Evolutionary conservation across 2,113 vertebrate genomes (phyloP).

Genomic region (Plotosus lineatus): DNA sequence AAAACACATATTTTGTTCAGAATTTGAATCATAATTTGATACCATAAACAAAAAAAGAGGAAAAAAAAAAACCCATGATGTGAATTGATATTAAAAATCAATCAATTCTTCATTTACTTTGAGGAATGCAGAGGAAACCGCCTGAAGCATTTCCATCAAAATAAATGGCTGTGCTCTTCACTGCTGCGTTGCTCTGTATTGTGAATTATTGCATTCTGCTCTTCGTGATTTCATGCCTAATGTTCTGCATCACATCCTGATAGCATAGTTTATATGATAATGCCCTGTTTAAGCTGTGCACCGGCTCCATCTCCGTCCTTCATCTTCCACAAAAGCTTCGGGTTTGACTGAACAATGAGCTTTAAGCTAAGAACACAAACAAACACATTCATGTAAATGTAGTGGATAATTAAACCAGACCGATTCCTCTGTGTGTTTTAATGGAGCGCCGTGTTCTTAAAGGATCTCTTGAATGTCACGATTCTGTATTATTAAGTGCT

Average conservation of each 20-base stretch:
- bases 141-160: conserved; percentile 36
- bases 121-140: neutral
- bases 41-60: neutral
- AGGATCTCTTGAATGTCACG: neutral
- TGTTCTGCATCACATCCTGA: conserved; percentile 74
- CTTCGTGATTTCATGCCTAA: conserved; percentile 72
- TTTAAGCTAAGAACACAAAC: neutral
- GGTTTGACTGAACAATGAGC: neutral
- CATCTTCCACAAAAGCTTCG: neutral
- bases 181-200: conserved; percentile 50
- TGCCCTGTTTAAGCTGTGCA: conserved; percentile 51
- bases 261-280: conserved; percentile 71
- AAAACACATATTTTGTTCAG: neutral
- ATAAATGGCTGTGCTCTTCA: conserved; percentile 44
- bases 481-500: too few species aligned
- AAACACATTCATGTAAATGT: neutral
- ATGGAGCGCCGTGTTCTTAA: neutral
- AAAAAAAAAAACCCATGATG: neutral
- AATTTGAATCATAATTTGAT: neutral
- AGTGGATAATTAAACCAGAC: neutral
- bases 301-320: neutral
- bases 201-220: conserved; percentile 65
- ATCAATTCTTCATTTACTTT: neutral
- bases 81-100: neutral
- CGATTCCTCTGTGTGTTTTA: neutral